phyloP scores from a whole-genome alignment of 2,113 vertebrate genomes.

The Centropus bengalensis region DNA sequence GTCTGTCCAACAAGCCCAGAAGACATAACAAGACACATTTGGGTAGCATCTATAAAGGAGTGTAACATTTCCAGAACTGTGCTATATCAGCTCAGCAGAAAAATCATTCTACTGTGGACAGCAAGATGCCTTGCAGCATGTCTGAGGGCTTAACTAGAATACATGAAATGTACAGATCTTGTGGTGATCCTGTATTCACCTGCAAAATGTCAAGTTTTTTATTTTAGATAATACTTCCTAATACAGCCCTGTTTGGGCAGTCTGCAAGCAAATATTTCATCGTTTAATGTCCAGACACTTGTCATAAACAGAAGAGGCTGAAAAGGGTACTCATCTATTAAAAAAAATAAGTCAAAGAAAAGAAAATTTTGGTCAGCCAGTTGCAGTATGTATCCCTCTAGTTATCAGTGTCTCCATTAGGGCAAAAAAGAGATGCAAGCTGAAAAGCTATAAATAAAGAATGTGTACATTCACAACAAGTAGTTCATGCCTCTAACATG shows the following conservation, averaged over 20 bases:
- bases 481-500: background rate
- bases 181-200: background rate
- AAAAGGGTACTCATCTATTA: background rate
- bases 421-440: background rate
- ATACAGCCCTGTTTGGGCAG: background rate
- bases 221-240: background rate
- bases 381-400: background rate
- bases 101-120: fast-evolving
- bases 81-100: background rate
- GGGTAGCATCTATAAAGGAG: background rate
- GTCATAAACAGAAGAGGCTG: background rate
- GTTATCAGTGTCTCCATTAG: background rate
- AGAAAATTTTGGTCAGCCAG: background rate
- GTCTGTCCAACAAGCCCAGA: background rate
- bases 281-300: fast-evolving
- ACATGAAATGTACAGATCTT: background rate
- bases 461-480: background rate
- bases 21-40: background rate
- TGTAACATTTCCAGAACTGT: background rate
- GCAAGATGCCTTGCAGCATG: fast-evolving
- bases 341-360: background rate
- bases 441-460: background rate
- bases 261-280: background rate
- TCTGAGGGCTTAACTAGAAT: background rate
- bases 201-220: background rate